These are phyloP conservation scores for Halcyon smyrnensis DNA, from an alignment of 2,797 vertebrate genomes.

Conservation along the genomic window DNA sequence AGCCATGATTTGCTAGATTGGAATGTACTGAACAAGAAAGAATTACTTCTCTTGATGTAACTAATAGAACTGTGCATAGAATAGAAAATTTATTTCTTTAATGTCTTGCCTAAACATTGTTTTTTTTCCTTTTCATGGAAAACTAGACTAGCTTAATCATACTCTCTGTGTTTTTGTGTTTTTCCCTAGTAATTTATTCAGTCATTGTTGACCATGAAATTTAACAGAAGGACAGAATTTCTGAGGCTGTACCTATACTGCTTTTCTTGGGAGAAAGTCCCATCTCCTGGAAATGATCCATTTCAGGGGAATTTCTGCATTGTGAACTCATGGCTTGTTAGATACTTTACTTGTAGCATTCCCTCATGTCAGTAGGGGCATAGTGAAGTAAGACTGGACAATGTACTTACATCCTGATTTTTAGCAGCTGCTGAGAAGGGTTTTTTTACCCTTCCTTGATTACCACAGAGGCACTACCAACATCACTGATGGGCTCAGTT, in stretches of 20 bases:
- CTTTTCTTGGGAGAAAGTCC: neutral
- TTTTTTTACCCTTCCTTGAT: neutral
- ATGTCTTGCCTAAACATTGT: neutral
- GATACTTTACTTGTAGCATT: neutral
- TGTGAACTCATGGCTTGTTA: neutral
- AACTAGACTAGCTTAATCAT: neutral
- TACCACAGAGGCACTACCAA: neutral
- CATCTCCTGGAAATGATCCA: neutral
- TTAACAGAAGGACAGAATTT: neutral
- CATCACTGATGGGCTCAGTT: neutral
- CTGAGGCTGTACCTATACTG: neutral
- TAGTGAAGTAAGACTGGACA: neutral
- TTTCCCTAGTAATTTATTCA: neutral
- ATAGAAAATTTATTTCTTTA: neutral
- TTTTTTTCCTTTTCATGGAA: neutral
- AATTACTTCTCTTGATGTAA: neutral
- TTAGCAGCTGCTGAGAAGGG: neutral
- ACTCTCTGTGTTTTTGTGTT: neutral
- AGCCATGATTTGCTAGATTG: neutral
- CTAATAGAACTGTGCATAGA: neutral
- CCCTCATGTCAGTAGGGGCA: neutral
- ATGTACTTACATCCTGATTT: neutral
- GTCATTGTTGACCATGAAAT: neutral
- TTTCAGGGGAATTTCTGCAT: neutral
- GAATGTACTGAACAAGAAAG: neutral